Percentiles rank a stretch among this genome's conserved stretches.
Evolutionary conservation across 2,888 invertebrate species (phyloP).

Genomic region (Suillia variegata): DNA sequence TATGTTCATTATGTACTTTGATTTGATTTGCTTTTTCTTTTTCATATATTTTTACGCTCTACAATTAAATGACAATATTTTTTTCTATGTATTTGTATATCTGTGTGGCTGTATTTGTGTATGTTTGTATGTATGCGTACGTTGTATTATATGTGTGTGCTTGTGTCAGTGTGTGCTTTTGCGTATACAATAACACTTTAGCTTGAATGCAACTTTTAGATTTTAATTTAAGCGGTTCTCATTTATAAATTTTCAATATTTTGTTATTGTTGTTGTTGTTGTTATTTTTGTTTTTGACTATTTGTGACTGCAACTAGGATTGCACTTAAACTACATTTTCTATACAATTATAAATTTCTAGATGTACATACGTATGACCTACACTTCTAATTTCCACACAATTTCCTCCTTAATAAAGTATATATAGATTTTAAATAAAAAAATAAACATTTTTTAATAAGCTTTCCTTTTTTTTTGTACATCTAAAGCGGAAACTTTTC

Average conservation of each 20-base stretch:
- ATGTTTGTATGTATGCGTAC: too few species aligned
- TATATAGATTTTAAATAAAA: conserved; percentile 19
- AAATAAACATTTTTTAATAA: conserved; percentile 26
- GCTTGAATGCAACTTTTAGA: background rate
- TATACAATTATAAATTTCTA: conserved; percentile 18
- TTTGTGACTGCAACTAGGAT: conserved; percentile 12
- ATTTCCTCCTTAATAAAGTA: conserved; percentile 26
- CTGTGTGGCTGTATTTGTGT: too few species aligned
- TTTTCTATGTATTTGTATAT: too few species aligned
- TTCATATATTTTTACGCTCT: too few species aligned
- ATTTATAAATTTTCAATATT: conserved; percentile 1
- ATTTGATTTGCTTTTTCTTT: conserved; percentile 27
- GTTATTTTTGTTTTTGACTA: conserved; percentile 1
- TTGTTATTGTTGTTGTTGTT: background rate
- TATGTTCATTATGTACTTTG: background rate
- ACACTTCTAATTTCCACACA: conserved; percentile 10
- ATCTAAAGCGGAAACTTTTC: conserved; percentile 46
- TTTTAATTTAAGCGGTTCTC: conserved; percentile 20
- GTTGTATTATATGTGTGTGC: too few species aligned
- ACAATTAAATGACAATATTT: too few species aligned
- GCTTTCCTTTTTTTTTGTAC: conserved; percentile 39
- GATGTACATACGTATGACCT: background rate
- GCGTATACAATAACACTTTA: conserved; percentile 20
- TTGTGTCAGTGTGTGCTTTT: too few species aligned
- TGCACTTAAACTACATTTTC: conserved; percentile 5